A percentile compares a stretch with the other conserved stretches of the same genome.
Conservation (phyloP, 2,113 vertebrate species). For the Pachypanchax playfairii region DNA sequence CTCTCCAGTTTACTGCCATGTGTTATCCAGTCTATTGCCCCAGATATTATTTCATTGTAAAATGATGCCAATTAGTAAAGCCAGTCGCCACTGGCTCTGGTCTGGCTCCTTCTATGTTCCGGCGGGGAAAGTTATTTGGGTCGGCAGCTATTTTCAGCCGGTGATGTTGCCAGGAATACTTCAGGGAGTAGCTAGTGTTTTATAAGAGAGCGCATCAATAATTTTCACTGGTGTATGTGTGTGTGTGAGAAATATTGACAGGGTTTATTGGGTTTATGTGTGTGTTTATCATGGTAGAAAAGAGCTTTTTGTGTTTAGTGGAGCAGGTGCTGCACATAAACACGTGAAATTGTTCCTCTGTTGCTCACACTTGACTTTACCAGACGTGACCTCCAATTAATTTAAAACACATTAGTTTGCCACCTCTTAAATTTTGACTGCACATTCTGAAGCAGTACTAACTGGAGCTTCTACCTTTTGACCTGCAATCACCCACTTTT, state of each 20-base stretch:
- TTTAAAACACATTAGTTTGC: conserved; percentile 40
- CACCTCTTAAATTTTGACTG: conserved; percentile 40
- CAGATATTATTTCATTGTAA: conserved; percentile 75
- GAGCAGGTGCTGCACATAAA: conserved; percentile 27
- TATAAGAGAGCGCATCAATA: conserved; percentile 81
- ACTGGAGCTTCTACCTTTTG: conserved; percentile 17
- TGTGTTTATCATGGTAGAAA: conserved; percentile 36
- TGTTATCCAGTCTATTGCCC: conserved; percentile 68
- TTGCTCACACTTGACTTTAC: conserved; percentile 6
- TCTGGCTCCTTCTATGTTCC: conserved; percentile 68
- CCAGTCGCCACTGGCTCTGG: conserved; percentile 71
- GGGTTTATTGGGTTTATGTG: conserved; percentile 63
- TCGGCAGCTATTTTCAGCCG: conserved; percentile 79
- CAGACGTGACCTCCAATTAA: conserved; percentile 20
- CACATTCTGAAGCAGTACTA: conserved; percentile 12
- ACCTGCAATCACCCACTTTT: conserved; percentile 26
- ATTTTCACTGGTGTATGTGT: conserved; percentile 68
- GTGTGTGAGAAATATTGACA: conserved; percentile 25
- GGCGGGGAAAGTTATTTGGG: conserved; percentile 79
- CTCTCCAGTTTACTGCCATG: conserved; percentile 45
- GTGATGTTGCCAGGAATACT: conserved; percentile 81
- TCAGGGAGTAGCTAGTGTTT: conserved; percentile 78
- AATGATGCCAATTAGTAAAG: conserved; percentile 75
- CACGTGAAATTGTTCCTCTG: background rate
- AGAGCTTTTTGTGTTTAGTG: conserved; percentile 29